Evolutionary conservation across 2,888 invertebrate genomes (phyloP).

Genomic region (Brachynemurus nebulosus): DNA sequence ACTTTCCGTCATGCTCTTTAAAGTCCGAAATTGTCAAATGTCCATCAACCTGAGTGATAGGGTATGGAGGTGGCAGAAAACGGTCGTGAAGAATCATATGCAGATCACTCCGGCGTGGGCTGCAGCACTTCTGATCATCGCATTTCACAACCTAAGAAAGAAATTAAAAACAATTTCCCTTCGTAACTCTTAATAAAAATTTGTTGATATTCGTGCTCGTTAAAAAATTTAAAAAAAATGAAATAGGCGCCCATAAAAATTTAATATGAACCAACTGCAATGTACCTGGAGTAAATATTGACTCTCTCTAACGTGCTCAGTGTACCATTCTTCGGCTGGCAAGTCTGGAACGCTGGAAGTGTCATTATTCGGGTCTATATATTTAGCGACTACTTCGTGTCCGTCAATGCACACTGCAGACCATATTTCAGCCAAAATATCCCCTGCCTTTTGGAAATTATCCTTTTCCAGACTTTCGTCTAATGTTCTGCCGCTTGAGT

Average conservation of each 20-base stretch:
- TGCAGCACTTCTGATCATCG: constrained; percentile 16
- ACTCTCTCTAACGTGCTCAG: no score
- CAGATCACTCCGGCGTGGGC: constrained; percentile 14
- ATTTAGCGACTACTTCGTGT: constrained; percentile 6
- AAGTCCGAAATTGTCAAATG: no score
- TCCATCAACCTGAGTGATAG: constrained; percentile 1
- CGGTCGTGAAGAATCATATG: constrained; percentile 14
- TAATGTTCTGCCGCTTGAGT: constrained; percentile 21
- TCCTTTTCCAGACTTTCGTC: constrained; percentile 23
- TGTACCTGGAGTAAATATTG: constrained; percentile 20
- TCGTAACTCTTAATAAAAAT: constrained; percentile 14
- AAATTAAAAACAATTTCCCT: constrained; percentile 16
- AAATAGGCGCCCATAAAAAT: constrained; percentile 15
- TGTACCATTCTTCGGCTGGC: no score
- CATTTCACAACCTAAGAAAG: constrained; percentile 15
- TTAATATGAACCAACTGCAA: constrained; percentile 15
- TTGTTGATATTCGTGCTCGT: no score
- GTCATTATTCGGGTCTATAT: no score
- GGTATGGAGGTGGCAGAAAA: background rate
- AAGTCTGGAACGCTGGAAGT: no score
- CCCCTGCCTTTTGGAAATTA: constrained; percentile 25
- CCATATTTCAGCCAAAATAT: constrained; percentile 25
- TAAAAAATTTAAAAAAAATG: constrained; percentile 15
- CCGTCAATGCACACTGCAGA: constrained; percentile 21
- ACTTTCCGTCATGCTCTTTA: no score